These are phyloP conservation scores for Okapia johnstoni DNA, from an alignment of 2,113 vertebrate species.

Conservation along the genomic window DNA sequence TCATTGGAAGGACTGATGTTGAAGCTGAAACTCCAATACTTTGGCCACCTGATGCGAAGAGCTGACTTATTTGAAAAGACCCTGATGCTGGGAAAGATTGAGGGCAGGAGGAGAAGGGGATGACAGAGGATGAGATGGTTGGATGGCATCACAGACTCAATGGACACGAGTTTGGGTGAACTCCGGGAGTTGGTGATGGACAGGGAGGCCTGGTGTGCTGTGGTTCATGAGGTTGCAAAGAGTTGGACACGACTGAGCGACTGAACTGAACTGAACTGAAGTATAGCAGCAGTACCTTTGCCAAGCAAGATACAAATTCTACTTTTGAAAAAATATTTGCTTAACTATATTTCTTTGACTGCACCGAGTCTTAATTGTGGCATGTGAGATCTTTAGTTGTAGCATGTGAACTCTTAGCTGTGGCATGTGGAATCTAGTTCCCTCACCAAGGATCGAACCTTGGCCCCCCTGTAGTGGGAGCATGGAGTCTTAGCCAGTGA, in stretches of 20 bases:
- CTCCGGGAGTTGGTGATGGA: not conserved
- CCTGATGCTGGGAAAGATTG: not conserved
- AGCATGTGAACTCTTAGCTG: not conserved
- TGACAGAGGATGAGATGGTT: not conserved
- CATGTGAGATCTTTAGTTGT: not conserved
- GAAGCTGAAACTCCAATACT: not conserved
- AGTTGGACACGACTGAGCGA: not conserved
- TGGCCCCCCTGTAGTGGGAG: not conserved
- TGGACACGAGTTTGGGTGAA: not conserved
- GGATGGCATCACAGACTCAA: not conserved
- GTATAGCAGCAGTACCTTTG: not conserved
- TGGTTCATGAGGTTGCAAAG: accelerated
- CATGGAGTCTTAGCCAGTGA: not conserved
- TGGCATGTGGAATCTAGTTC: not conserved
- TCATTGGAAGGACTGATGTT: not conserved
- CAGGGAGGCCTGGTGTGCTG: not conserved
- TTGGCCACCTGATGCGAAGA: not conserved
- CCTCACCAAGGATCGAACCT: not conserved
- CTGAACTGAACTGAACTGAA: not conserved
- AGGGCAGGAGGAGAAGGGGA: not conserved
- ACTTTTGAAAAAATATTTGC: not conserved
- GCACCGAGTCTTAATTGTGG: not conserved
- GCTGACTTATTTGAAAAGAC: not conserved
- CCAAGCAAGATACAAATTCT: not conserved
- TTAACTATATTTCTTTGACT: not conserved